phyloP scores from a whole-genome alignment of 2,797 vertebrate species.

The Ciconia nigra region DNA sequence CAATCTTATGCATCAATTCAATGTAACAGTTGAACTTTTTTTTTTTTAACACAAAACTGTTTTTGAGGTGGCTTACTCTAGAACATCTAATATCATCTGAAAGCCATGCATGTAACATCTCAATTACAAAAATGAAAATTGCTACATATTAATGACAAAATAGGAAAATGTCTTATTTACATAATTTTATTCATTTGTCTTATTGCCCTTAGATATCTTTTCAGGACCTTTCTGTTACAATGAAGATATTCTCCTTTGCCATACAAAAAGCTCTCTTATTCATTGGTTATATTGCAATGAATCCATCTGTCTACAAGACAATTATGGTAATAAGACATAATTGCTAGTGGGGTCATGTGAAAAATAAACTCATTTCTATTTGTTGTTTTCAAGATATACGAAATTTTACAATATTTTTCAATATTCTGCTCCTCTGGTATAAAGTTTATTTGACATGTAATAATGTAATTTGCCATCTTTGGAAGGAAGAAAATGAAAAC shows the following conservation, averaged over 20 bases:
- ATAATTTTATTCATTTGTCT: not conserved
- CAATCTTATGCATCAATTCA: not conserved
- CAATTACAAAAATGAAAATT: not conserved
- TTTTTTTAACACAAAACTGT: not conserved
- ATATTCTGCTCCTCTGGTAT: not conserved
- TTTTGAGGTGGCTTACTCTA: not conserved
- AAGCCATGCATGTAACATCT: not conserved
- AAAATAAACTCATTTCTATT: not conserved
- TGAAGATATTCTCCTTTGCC: not conserved
- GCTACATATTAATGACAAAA: not conserved
- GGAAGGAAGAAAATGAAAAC: not conserved
- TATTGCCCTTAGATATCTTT: not conserved
- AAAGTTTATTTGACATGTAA: not conserved
- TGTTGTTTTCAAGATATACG: not conserved
- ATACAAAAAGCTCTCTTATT: not conserved
- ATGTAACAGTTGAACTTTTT: not conserved
- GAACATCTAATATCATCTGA: not conserved
- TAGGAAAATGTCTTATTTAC: not conserved
- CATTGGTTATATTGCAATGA: not conserved
- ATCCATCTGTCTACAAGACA: not conserved
- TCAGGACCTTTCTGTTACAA: not conserved
- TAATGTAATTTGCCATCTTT: not conserved
- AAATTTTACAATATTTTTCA: not conserved
- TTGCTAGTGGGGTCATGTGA: not conserved
- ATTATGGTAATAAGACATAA: not conserved